Base-by-base conservation (phyloP, 2,113 vertebrate species). In the Nycticryphes semicollaris region DNA sequence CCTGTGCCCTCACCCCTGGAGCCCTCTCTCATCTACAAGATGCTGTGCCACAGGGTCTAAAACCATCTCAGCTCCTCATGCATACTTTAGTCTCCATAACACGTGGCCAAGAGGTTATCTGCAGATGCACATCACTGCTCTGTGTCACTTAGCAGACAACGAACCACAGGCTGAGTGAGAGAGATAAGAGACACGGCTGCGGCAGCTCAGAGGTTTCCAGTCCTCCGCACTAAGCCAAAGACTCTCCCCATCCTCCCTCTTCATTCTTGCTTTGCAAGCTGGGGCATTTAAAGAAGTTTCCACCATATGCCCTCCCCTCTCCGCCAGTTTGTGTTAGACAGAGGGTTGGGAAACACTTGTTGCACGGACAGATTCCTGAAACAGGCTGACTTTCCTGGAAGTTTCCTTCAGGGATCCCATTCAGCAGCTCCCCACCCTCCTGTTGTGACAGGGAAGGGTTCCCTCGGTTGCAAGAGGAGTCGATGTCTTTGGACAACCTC, bases 371-470 rank as follows among this genome's bases (percentile, higher is more conserved):
- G 20, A 33, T 79, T 64, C 68, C 87, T 53, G 50, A 12, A 53
- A 59, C 25, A 60, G 37, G 20, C 6, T 31, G 60, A 23, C 43
- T 86, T 73, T 79, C 60, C 53, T 45, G 25, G 48, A 79, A 67
- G 35, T 39, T 85, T 91, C 66, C 27, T 31, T 35, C 62, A 30
- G 30, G 28, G 24, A 13, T 60, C n/a, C 41, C 0, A 0, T 47
- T 75, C 33, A 33, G 82, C 57, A 37, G 47, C 81, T 78, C 27
- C 37, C 27, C 72, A 67, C 10, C 21, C 50, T 78, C 77, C 31
- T 2, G 1, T 9, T 19, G 9, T 1, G 5, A 9, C 70, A 43
- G 56, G 0, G 0, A 59, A 24, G n/a, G 35, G 62, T 5, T 31
- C 6, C 33, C 50, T 22, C 0, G 0, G 56, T 69, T 63, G 23